Conservation (phyloP, 2,113 vertebrate species). For the Actinemys pallida region DNA sequence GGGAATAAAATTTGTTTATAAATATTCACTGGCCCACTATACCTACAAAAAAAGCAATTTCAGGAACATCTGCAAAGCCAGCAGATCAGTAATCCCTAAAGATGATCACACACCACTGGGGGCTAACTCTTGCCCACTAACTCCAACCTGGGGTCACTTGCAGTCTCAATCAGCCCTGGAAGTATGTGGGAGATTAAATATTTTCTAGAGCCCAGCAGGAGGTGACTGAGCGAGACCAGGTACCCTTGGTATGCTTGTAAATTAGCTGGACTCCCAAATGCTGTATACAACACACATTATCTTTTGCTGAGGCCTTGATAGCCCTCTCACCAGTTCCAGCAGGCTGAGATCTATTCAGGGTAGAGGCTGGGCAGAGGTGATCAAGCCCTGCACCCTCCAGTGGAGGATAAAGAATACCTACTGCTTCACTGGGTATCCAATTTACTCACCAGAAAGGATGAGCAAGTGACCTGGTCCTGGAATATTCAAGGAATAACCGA, state of each 20-base stretch:
- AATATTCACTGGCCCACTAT: accelerated
- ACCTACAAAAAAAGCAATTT: background rate
- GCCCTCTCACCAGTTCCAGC: background rate
- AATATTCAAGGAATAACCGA: background rate
- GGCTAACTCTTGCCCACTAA: accelerated
- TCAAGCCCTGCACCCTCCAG: background rate
- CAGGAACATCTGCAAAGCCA: background rate
- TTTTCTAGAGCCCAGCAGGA: background rate
- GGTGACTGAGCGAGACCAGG: background rate
- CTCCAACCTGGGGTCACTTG: background rate
- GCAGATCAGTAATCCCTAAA: background rate
- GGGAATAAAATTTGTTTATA: background rate
- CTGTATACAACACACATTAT: background rate
- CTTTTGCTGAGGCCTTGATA: background rate
- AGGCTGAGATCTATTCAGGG: background rate
- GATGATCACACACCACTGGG: background rate
- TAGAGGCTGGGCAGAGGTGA: background rate
- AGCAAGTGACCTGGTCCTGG: background rate
- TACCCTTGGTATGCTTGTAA: background rate
- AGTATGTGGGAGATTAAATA: background rate
- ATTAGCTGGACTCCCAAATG: background rate
- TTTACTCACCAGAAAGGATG: background rate
- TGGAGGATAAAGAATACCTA: background rate
- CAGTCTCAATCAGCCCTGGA: background rate
- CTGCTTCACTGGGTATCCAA: background rate